These are phyloP conservation scores for Dicyrtoma fusca DNA, from an alignment of 2,888 invertebrate genomes.

Conservation along the genomic window DNA sequence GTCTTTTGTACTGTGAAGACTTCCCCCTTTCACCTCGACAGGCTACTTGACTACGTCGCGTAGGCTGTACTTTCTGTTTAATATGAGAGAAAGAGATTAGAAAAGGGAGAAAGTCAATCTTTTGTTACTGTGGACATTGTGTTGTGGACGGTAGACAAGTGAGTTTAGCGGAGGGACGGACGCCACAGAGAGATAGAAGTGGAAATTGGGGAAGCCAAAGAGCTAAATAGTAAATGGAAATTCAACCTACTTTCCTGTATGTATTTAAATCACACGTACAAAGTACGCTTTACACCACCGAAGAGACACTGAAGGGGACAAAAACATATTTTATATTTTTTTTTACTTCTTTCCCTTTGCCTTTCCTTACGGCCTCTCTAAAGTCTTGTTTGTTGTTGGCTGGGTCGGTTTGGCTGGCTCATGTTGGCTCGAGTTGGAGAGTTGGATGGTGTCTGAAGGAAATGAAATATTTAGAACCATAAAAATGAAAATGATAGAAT, in stretches of 20 bases:
- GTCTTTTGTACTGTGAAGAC: too few species aligned
- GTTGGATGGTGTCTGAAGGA: not conserved
- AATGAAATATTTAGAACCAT: conserved; percentile 32
- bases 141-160: conserved; percentile 8
- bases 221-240: conserved; percentile 1
- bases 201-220: conserved; percentile 16
- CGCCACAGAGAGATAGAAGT: not conserved
- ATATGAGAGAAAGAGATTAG: not conserved
- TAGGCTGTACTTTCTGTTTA: conserved; percentile 1
- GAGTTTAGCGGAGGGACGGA: not conserved
- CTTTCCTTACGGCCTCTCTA: not conserved
- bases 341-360: not conserved
- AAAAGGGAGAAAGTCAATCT: not conserved
- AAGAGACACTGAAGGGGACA: not conserved
- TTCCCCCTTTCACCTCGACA: too few species aligned
- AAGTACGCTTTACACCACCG: not conserved
- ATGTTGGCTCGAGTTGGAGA: not conserved
- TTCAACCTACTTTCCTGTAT: not conserved
- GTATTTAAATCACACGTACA: not conserved
- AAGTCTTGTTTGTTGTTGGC: not conserved
- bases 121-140: not conserved
- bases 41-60: not conserved
- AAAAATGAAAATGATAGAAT: conserved; percentile 19
- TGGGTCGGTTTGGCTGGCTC: not conserved
- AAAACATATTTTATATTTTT: too few species aligned